A percentile compares a stretch with the other conserved stretches of the same genome.
These are phyloP conservation scores for Leucosticte australis DNA, from an alignment of 2,113 vertebrate species.

Conservation along the genomic window DNA sequence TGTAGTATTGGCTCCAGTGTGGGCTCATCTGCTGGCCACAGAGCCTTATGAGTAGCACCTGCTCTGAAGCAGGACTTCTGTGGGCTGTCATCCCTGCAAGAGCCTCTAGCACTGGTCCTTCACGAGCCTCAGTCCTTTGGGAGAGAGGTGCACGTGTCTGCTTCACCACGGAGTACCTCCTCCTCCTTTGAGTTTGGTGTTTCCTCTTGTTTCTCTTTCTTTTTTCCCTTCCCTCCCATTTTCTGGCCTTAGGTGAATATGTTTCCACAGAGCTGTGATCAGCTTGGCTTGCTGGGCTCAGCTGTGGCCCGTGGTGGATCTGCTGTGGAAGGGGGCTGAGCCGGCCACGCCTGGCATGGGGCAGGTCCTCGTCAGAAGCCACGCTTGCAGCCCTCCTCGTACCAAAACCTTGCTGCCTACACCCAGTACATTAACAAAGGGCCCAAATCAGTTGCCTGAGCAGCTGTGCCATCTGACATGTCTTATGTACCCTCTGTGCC, in stretches of 20 bases:
- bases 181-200: not conserved
- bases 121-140: not conserved
- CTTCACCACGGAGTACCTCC: accelerated
- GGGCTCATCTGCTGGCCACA: not conserved
- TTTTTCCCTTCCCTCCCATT: not conserved
- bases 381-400: not conserved
- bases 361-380: not conserved
- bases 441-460: not conserved
- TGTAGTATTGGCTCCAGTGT: not conserved
- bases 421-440: not conserved
- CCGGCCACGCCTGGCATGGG: not conserved
- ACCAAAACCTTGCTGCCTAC: not conserved
- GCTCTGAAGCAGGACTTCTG: not conserved
- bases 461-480: not conserved
- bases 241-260: not conserved
- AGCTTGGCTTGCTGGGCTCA: not conserved
- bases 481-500: not conserved
- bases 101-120: not conserved
- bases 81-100: not conserved
- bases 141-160: accelerated
- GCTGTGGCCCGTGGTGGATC: not conserved
- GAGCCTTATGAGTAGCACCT: not conserved
- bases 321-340: not conserved
- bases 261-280: not conserved
- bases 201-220: not conserved